Percentiles rank a stretch among this genome's conserved stretches.
These are phyloP conservation scores for Luehdorfia chinensis DNA, from an alignment of 1,140 invertebrate genomes.

Conservation along the genomic window DNA sequence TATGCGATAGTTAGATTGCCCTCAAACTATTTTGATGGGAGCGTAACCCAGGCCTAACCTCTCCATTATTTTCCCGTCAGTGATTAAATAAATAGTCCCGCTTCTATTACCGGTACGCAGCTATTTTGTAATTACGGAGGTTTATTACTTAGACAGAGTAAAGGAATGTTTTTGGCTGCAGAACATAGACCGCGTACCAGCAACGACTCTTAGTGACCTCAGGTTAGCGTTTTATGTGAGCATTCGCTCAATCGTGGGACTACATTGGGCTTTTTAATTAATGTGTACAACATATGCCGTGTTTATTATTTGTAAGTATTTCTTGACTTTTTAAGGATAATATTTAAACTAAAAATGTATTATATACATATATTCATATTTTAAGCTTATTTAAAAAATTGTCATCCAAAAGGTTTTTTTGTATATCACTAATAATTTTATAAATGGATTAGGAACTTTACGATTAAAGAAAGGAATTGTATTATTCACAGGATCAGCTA, in stretches of 20 bases:
- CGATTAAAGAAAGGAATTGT: no score
- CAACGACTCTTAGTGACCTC: constrained; percentile 34
- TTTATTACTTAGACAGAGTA: constrained; percentile 58
- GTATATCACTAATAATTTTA: no score
- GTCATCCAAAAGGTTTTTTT: no score
- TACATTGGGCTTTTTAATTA: no score
- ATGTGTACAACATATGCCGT: no score
- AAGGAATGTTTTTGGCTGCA: constrained; percentile 56
- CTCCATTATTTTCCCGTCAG: constrained; percentile 71
- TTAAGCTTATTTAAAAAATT: no score
- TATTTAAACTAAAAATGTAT: no score
- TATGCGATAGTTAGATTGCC: constrained; percentile 33
- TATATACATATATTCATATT: no score
- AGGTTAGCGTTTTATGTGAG: constrained; percentile 37
- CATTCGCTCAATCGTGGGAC: constrained; percentile 19
- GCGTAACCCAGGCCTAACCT: constrained; percentile 24
- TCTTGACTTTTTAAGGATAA: no score
- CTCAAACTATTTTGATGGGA: constrained; percentile 37
- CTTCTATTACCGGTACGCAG: constrained; percentile 48
- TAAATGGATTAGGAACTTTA: no score
- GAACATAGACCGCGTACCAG: constrained; percentile 30
- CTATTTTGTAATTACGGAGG: constrained; percentile 69
- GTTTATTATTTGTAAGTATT: no score
- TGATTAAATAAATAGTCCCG: constrained; percentile 75
- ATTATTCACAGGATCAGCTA: no score